Conservation (phyloP, 2,113 vertebrate species). For the Gymnocephalus cernua region DNA sequence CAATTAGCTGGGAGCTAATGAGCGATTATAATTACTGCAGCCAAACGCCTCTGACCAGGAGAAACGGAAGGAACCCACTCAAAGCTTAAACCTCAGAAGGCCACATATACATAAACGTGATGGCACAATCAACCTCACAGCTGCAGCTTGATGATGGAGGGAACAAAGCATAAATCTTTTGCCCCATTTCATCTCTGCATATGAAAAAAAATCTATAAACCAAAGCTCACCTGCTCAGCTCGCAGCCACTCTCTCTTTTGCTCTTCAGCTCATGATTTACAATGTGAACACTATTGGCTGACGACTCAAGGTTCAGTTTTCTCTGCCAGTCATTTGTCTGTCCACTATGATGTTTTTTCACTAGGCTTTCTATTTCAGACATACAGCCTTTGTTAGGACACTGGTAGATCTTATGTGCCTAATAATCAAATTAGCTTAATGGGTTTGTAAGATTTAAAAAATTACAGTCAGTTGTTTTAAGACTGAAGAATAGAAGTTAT, state of each 20-base stretch:
- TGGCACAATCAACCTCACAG: constrained; percentile 29
- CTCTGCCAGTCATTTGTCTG: background rate
- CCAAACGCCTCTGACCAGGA: constrained; percentile 47
- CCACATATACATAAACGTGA: constrained; percentile 11
- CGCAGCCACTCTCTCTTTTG: background rate
- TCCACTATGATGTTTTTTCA: background rate
- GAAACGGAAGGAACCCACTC: constrained; percentile 46
- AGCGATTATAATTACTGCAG: constrained; percentile 69
- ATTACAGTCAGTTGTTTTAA: background rate
- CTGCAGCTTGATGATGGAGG: constrained; percentile 37
- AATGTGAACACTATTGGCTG: background rate
- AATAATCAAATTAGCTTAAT: background rate
- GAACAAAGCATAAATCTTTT: constrained; percentile 60
- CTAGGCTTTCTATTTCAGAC: background rate
- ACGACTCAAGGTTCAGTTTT: constrained; percentile 26
- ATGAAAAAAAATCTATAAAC: constrained; percentile 63
- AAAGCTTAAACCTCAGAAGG: constrained; percentile 32
- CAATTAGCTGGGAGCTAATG: constrained; percentile 71
- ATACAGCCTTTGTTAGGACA: background rate
- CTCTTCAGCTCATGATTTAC: constrained; percentile 38
- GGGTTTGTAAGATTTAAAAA: background rate
- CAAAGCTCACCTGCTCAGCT: constrained; percentile 12
- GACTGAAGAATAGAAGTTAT: background rate
- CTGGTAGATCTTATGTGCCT: background rate
- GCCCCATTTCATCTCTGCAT: constrained; percentile 38